Conservation (phyloP, 2,113 vertebrate genomes). For the Lophura nycthemera region DNA sequence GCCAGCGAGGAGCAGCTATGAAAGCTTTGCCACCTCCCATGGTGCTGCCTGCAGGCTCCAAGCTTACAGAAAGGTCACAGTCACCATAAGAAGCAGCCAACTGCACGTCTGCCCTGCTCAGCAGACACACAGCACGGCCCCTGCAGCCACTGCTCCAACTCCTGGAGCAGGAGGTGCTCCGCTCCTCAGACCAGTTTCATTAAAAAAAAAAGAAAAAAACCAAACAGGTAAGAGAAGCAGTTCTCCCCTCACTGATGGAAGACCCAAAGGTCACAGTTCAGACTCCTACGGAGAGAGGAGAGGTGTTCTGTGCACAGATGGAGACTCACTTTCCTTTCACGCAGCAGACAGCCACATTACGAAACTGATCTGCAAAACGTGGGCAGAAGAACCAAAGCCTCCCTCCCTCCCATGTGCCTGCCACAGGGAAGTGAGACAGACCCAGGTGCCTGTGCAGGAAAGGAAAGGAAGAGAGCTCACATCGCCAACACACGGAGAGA, state of each 20-base stretch:
- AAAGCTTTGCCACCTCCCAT: background rate
- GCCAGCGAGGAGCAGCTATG: background rate
- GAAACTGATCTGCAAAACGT: background rate
- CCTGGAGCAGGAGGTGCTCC: background rate
- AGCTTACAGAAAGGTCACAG: background rate
- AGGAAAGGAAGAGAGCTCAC: background rate
- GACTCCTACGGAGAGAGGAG: background rate
- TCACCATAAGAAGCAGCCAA: background rate
- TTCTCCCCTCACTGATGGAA: background rate
- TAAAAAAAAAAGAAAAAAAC: background rate
- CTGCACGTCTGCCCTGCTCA: background rate
- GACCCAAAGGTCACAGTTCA: background rate
- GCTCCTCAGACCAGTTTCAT: background rate
- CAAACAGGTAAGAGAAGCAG: background rate
- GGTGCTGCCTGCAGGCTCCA: background rate
- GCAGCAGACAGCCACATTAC: fast-evolving
- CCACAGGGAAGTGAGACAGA: background rate
- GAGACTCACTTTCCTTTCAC: background rate
- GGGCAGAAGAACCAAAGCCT: background rate
- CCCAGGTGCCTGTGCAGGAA: background rate
- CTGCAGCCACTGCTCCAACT: background rate
- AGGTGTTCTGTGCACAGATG: background rate
- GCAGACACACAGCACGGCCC: background rate
- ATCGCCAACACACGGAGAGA: background rate
- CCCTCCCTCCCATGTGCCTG: background rate